Percentiles rank a stretch among this genome's conserved stretches.
These are phyloP conservation scores for Cryptotermes secundus DNA, from an alignment of 1,140 invertebrate genomes.

Conservation along the genomic window DNA sequence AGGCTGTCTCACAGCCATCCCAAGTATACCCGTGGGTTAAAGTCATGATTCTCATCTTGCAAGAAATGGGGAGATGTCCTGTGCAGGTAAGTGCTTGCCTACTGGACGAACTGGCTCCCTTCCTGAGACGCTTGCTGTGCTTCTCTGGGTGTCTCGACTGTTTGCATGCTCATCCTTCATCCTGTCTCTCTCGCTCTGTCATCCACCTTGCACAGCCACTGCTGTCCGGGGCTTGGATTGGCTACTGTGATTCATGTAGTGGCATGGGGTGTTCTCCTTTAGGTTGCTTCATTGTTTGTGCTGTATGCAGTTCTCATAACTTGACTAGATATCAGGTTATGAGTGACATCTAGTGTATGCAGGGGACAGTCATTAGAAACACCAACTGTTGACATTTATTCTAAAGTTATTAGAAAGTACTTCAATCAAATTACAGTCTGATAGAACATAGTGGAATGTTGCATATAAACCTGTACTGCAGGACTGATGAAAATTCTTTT, in stretches of 20 bases:
- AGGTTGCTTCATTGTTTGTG: conserved; percentile 10
- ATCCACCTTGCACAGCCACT: background rate
- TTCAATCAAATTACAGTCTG: background rate
- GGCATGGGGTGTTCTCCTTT: background rate
- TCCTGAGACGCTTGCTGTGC: background rate
- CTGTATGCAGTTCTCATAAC: background rate
- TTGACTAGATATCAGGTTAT: background rate
- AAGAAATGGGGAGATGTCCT: too few species aligned
- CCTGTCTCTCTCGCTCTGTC: too few species aligned
- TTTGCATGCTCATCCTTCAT: background rate
- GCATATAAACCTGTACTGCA: background rate
- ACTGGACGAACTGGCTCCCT: background rate
- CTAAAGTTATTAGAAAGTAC: background rate
- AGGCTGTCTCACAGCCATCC: too few species aligned
- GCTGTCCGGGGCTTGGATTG: background rate
- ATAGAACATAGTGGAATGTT: conserved; percentile 3
- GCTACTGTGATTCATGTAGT: background rate
- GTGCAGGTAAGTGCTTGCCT: background rate
- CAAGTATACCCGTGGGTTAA: too few species aligned
- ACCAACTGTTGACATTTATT: background rate
- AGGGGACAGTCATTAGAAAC: conserved; percentile 9
- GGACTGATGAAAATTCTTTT: conserved; percentile 7
- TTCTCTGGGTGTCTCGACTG: conserved; percentile 8
- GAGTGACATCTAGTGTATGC: background rate
- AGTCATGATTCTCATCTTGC: too few species aligned